Evolutionary conservation across 2,113 vertebrate species (phyloP).

Genomic region (Condylura cristata): DNA sequence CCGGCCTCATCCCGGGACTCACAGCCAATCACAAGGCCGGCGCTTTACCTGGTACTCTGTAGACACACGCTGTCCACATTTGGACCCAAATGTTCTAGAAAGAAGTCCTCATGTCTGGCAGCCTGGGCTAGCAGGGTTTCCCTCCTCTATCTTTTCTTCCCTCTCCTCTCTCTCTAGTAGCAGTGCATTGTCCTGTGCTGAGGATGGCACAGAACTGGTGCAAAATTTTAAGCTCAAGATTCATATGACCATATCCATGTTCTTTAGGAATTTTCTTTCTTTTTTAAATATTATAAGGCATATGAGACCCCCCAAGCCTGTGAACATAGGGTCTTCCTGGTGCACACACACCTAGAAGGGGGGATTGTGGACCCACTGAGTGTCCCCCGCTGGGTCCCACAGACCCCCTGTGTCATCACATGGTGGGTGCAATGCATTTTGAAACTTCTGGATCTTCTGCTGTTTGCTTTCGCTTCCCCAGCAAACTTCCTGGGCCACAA

Average conservation of each 20-base stretch:
- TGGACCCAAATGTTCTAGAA: neutral
- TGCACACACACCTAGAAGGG: rapidly evolving
- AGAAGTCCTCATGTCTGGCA: neutral
- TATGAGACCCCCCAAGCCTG: neutral
- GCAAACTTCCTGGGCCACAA: neutral
- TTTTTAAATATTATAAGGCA: neutral
- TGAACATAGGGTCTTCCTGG: neutral
- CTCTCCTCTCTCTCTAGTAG: neutral
- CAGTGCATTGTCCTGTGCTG: neutral
- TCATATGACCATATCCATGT: neutral
- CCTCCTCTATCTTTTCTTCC: neutral
- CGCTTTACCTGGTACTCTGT: neutral
- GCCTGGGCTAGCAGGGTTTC: neutral
- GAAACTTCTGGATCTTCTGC: neutral
- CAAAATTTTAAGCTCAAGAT: neutral
- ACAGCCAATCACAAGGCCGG: neutral
- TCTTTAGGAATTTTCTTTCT: neutral
- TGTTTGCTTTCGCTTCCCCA: neutral
- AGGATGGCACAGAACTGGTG: neutral
- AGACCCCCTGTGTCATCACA: neutral
- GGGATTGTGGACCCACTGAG: neutral
- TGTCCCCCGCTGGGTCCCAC: neutral
- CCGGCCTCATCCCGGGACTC: neutral
- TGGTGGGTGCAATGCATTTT: neutral
- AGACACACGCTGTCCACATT: neutral